Percentiles rank a stretch among this genome's conserved stretches.
phyloP scores from a whole-genome alignment of 2,888 invertebrate species.

The Thalpophila matura region DNA sequence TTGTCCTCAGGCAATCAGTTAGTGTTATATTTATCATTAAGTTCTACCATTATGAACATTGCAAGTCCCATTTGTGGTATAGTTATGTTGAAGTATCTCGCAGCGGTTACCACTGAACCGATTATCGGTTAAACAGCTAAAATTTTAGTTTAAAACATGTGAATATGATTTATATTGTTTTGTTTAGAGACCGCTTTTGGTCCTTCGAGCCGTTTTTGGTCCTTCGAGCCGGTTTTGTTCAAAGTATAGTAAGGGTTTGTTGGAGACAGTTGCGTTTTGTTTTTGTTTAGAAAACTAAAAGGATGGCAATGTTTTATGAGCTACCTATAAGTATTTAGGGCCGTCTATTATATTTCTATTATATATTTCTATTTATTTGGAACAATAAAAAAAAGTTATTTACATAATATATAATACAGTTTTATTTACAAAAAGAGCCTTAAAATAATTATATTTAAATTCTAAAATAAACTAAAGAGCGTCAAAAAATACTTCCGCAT shows the following conservation, averaged over 20 bases:
- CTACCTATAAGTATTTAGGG: background rate
- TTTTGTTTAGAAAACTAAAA: conserved; percentile 1
- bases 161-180: conserved; percentile 37
- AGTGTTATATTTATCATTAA: conserved; percentile 34
- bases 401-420: no score
- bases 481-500: no score
- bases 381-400: background rate
- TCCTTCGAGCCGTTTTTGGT: conserved; percentile 6
- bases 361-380: no score
- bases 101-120: conserved; percentile 21
- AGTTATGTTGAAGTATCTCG: conserved; percentile 30
- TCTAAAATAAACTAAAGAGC: no score
- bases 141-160: conserved; percentile 40
- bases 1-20: conserved; percentile 1
- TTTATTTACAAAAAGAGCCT: no score
- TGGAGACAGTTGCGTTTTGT: background rate
- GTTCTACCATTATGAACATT: conserved; percentile 39
- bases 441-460: no score
- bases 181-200: background rate
- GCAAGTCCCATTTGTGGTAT: conserved; percentile 44
- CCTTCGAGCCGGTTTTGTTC: background rate
- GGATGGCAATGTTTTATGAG: background rate
- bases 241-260: background rate
- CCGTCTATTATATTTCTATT: background rate
- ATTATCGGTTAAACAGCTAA: conserved; percentile 40